Conservation (phyloP, 2,113 vertebrate genomes). For the Neofelis nebulosa region DNA sequence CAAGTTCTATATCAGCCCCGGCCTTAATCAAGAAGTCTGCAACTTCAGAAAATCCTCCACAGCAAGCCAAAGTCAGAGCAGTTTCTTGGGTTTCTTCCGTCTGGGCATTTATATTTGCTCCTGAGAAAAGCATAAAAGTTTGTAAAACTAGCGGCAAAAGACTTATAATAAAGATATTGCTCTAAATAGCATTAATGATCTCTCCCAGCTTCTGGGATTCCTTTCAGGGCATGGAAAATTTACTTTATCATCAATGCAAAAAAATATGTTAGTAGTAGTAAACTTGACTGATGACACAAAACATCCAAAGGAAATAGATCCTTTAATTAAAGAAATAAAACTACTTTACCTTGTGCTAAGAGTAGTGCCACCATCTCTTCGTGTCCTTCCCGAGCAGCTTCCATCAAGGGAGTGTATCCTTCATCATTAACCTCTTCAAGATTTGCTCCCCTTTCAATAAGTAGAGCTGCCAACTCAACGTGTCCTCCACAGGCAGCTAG, state of each 20-base stretch:
- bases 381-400: conserved; percentile 98
- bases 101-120: conserved; percentile 99
- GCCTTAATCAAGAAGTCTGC: conserved; percentile 99
- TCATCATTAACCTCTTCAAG: conserved; percentile 99
- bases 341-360: conserved; percentile 94
- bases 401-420: conserved; percentile 99
- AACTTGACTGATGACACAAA: conserved; percentile 16
- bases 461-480: conserved; percentile 95
- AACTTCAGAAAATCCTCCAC: conserved; percentile 98
- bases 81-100: conserved; percentile 99
- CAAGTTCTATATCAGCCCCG: conserved; percentile 97
- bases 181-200: conserved; percentile 35
- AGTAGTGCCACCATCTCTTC: conserved; percentile 99
- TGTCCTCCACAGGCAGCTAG: conserved; percentile 98
- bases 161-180: neutral
- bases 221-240: neutral
- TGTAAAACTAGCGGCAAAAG: conserved; percentile 35
- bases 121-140: conserved; percentile 82
- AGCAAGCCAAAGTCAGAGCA: conserved; percentile 97
- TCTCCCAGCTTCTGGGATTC: conserved; percentile 7
- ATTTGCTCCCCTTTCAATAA: conserved; percentile 98
- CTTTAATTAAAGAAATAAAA: conserved; percentile 31
- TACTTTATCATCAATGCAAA: conserved; percentile 38
- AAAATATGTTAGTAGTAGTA: neutral
- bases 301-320: neutral